A percentile compares a stretch with the other conserved stretches of the same genome.
These are phyloP conservation scores for Callithrix jacchus DNA, from an alignment of 2,113 vertebrate genomes.

Conservation along the genomic window DNA sequence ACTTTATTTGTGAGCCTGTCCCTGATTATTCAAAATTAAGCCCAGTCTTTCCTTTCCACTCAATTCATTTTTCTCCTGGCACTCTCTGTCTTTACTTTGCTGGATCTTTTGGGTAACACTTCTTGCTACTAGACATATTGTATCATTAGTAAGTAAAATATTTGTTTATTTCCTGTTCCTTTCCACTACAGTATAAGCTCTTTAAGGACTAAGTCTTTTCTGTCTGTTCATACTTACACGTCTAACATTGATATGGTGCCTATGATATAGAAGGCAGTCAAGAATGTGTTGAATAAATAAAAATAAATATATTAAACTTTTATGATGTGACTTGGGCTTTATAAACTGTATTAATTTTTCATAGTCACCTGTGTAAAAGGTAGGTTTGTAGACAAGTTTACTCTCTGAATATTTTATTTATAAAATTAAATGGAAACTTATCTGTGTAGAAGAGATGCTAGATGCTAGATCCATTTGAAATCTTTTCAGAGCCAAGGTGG, in stretches of 20 bases:
- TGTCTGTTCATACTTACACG: background rate
- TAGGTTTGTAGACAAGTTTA: background rate
- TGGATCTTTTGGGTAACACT: background rate
- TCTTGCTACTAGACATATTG: background rate
- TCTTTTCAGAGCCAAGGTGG: background rate
- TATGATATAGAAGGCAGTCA: background rate
- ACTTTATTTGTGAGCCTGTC: slow-evolving; percentile 1
- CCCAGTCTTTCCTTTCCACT: background rate
- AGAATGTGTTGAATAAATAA: background rate
- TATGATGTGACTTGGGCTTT: background rate
- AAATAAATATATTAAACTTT: background rate
- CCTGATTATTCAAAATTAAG: background rate
- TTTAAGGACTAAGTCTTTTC: background rate
- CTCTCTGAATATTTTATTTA: background rate
- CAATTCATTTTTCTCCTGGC: background rate
- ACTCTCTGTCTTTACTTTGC: background rate
- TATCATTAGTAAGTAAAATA: background rate
- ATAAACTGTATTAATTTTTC: background rate
- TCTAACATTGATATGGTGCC: background rate
- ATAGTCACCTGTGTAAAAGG: background rate
- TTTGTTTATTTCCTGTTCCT: background rate
- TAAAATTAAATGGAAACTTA: background rate
- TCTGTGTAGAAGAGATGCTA: background rate
- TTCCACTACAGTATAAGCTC: background rate
- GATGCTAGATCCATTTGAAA: background rate